Evolutionary conservation across 1,140 invertebrate species (phyloP).

Genomic region (Halotydeus destructor): DNA sequence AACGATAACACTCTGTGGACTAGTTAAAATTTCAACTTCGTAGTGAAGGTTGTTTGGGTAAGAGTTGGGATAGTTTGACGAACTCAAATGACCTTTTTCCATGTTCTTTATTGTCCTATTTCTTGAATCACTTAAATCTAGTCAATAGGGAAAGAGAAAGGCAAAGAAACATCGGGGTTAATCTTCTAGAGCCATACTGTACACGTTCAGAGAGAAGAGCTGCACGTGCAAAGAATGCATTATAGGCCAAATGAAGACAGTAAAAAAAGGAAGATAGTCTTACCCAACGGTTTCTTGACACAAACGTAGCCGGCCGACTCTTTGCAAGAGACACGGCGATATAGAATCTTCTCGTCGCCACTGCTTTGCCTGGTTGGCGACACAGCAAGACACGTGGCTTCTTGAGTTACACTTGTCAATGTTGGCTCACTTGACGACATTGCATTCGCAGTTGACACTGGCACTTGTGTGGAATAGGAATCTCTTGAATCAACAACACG

Average conservation of each 20-base stretch:
- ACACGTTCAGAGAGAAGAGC: background rate
- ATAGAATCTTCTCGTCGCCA: background rate
- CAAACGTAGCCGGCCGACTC: constrained; percentile 36
- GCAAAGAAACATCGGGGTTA: background rate
- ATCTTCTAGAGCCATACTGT: background rate
- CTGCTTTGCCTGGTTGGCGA: background rate
- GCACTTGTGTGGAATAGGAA: too few species aligned
- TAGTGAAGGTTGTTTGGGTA: constrained; percentile 46
- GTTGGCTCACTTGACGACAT: too few species aligned
- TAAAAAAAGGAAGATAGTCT: background rate
- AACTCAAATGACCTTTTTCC: constrained; percentile 10
- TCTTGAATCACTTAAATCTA: constrained; percentile 1
- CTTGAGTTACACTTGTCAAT: too few species aligned
- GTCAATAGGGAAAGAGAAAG: too few species aligned
- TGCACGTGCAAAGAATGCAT: background rate
- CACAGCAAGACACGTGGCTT: too few species aligned
- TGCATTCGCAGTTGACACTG: too few species aligned
- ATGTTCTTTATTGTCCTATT: constrained; percentile 11
- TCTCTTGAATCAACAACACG: too few species aligned
- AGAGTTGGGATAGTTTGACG: constrained; percentile 18
- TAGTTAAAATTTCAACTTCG: constrained; percentile 34
- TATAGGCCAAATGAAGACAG: background rate
- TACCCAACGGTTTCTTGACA: constrained; percentile 25
- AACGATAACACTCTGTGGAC: constrained; percentile 36
- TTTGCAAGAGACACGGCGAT: constrained; percentile 31